A percentile compares a stretch with the other conserved stretches of the same genome.
Conservation (phyloP, 1,140 invertebrate genomes). For the Caenorhabditis remanei region DNA sequence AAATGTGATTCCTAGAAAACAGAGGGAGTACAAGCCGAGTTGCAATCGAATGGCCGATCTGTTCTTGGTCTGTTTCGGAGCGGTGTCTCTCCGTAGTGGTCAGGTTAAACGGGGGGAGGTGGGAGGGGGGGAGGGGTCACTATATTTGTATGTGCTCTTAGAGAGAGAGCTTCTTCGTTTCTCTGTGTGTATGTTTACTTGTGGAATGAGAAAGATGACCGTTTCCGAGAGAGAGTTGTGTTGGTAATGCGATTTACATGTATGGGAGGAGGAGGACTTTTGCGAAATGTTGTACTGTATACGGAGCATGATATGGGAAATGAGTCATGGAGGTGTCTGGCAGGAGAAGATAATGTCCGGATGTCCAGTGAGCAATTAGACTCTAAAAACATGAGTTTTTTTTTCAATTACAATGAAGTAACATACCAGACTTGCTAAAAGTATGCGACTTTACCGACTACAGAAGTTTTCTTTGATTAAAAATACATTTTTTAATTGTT, state of each 20-base stretch:
- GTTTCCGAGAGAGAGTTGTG: not conserved
- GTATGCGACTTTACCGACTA: too few species aligned
- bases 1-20: too few species aligned
- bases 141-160: slow-evolving; percentile 52
- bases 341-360: too few species aligned
- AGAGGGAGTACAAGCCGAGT: not conserved
- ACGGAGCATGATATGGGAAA: slow-evolving; percentile 39
- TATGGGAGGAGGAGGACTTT: not conserved
- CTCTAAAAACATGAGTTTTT: too few species aligned
- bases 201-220: slow-evolving; percentile 1
- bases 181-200: slow-evolving; percentile 9
- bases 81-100: not conserved
- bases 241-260: slow-evolving; percentile 53
- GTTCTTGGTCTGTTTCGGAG: not conserved
- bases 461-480: too few species aligned
- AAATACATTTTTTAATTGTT: too few species aligned
- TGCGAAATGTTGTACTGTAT: slow-evolving; percentile 9
- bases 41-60: slow-evolving; percentile 45
- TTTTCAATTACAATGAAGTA: too few species aligned
- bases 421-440: too few species aligned
- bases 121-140: slow-evolving; percentile 25
- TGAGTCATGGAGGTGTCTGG: not conserved
- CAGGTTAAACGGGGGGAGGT: not conserved
- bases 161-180: slow-evolving; percentile 10
- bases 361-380: too few species aligned